Evolutionary conservation across 1,140 invertebrate genomes (phyloP), one percentile per base, ranked within the genome.

Genomic region (Branchinecta lynchi): DNA sequence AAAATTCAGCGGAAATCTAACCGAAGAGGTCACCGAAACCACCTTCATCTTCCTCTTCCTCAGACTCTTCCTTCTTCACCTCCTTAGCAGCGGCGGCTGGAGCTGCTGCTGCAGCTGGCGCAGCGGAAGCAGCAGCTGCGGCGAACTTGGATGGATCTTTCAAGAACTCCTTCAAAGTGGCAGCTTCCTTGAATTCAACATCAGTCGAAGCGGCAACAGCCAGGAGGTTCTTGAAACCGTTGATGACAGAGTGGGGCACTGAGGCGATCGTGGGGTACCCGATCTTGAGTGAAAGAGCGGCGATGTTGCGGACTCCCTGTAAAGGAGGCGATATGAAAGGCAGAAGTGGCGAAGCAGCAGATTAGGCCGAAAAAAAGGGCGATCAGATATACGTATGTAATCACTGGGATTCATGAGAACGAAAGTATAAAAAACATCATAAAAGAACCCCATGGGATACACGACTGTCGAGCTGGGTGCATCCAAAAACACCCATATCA

Each of bases 171-270:
- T 92, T 92, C 79, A 98, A 89, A 77, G 88, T 93, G 68, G 86
- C 83, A 66, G 96, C 96, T 81, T 98, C 89, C 77, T 90, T 86
- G 82, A 99, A 99, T 72, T 90, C 87, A 72, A 97, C 86, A 66
- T 99, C 94, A 71, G 96, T 98, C 74, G 86, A 91, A 68, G 93
- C 92, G 77, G 96, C 95, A 78, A 99, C 82, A 73, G 96, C 93
- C 82, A 99, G 84, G 75, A 99, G 81, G 80, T 96, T 97, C 84
- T 97, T 98, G 85, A 99, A 96, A 69, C 94, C 96, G 77, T 98
- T 97, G 78, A 90, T 88, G 75, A 99, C 87, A 77, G 91, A 95
- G 83, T 99, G 96, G 46, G 96, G 95, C 45, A 86, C 94, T 69
- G 96, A 98, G 60, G 93, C 96, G 72, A 95, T 80, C 15, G 95